Evolutionary conservation across 1,140 invertebrate genomes (phyloP).

Genomic region (Pygmarrhopalites habei): DNA sequence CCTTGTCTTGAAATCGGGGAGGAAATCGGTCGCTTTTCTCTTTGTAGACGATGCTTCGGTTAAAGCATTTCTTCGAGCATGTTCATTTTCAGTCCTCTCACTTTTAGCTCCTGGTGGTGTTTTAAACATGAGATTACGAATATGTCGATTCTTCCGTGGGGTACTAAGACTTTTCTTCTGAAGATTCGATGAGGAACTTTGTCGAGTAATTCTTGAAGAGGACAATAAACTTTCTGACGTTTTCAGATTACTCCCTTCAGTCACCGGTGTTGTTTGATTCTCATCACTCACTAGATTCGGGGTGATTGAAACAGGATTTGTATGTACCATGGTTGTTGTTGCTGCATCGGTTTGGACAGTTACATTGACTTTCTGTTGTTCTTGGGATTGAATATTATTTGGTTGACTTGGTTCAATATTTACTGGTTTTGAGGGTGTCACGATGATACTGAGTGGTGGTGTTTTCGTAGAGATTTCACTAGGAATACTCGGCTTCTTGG

Average conservation of each 20-base stretch:
- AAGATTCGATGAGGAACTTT: not conserved
- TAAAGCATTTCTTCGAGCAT: not conserved
- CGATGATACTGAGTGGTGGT: too few relatives aligned
- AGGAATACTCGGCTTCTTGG: too few relatives aligned
- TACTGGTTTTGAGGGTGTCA: too few relatives aligned
- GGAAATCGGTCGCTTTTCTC: not conserved
- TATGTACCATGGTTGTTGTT: not conserved
- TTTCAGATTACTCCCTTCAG: not conserved
- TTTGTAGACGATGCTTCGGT: not conserved
- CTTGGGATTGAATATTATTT: too few relatives aligned
- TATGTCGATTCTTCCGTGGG: slow-evolving; percentile 19
- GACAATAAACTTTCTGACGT: not conserved
- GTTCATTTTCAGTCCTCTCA: not conserved
- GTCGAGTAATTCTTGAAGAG: too few relatives aligned
- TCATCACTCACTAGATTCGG: not conserved
- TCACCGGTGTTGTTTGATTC: not conserved
- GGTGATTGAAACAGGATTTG: not conserved
- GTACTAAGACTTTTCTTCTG: slow-evolving; percentile 26
- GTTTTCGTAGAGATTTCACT: too few relatives aligned
- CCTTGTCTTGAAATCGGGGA: not conserved
- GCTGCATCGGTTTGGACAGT: not conserved
- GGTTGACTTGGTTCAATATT: too few relatives aligned
- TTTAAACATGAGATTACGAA: slow-evolving; percentile 29
- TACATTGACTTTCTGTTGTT: too few relatives aligned
- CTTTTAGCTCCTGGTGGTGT: slow-evolving; percentile 17